These are phyloP conservation scores for Leptinotarsa juncta DNA, from an alignment of 2,888 invertebrate genomes.

Conservation along the genomic window DNA sequence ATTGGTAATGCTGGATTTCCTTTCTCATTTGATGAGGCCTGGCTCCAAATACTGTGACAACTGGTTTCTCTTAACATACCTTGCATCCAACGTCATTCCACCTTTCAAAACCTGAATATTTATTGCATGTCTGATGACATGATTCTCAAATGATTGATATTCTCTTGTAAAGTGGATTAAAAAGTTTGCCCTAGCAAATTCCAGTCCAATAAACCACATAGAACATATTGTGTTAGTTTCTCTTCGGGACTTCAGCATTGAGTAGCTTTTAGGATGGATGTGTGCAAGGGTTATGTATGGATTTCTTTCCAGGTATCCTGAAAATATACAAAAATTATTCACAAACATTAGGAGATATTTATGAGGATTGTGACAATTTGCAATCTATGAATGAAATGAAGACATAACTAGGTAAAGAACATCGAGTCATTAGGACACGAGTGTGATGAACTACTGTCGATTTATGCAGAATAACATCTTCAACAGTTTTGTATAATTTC, in stretches of 20 bases:
- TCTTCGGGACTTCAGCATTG: slow-evolving; percentile 65
- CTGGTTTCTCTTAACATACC: slow-evolving; percentile 86
- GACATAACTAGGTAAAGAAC: too few relatives aligned
- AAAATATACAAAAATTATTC: slow-evolving; percentile 21
- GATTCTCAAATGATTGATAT: slow-evolving; percentile 90
- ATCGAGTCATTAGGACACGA: too few relatives aligned
- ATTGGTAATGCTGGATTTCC: slow-evolving; percentile 69
- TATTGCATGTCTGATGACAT: slow-evolving; percentile 82
- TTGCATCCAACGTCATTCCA: slow-evolving; percentile 85
- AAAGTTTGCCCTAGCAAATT: slow-evolving; percentile 85
- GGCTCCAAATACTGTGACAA: slow-evolving; percentile 79
- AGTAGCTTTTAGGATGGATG: slow-evolving; percentile 92
- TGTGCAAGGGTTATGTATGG: slow-evolving; percentile 92
- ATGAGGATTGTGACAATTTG: background rate
- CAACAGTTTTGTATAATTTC: too few relatives aligned
- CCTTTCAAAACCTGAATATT: slow-evolving; percentile 77
- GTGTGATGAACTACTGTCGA: too few relatives aligned
- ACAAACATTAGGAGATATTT: too few relatives aligned
- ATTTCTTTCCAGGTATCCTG: slow-evolving; percentile 90
- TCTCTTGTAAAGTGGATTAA: slow-evolving; percentile 95
- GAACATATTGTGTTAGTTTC: slow-evolving; percentile 76
- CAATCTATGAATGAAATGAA: background rate
- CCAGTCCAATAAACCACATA: slow-evolving; percentile 98
- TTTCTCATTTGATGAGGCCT: slow-evolving; percentile 77
- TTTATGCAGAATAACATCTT: too few relatives aligned